Percentiles rank a stretch among this genome's conserved stretches.
These are phyloP conservation scores for Formica selysi DNA, from an alignment of 1,140 invertebrate genomes.

Conservation along the genomic window DNA sequence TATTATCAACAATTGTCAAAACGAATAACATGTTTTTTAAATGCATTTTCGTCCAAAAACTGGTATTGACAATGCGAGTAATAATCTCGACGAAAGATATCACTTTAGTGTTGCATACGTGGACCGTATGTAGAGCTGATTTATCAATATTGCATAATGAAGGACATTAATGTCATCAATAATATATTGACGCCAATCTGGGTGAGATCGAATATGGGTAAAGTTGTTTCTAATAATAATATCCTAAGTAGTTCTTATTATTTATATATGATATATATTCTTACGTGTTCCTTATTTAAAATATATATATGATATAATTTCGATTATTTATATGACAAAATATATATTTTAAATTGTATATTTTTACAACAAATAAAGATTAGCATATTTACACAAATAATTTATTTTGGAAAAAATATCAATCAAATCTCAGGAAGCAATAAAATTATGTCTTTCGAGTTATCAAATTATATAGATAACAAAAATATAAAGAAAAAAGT, in stretches of 20 bases:
- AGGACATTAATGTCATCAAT: slow-evolving; percentile 29
- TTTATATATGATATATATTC: background rate
- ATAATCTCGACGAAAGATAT: slow-evolving; percentile 50
- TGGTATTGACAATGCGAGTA: background rate
- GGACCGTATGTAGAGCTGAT: background rate
- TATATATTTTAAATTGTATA: slow-evolving; percentile 6
- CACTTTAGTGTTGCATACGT: slow-evolving; percentile 6
- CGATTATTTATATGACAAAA: background rate
- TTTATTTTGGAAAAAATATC: background rate
- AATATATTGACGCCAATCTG: slow-evolving; percentile 12
- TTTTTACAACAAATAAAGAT: background rate
- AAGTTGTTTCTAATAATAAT: background rate
- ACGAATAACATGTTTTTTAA: slow-evolving; percentile 46
- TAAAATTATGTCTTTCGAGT: background rate
- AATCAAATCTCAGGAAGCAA: background rate
- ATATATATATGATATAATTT: background rate
- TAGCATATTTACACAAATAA: background rate
- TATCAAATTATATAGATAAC: background rate
- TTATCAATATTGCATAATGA: slow-evolving; percentile 42
- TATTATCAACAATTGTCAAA: slow-evolving; percentile 50
- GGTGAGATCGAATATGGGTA: background rate
- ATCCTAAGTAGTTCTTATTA: background rate
- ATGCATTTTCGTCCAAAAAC: slow-evolving; percentile 10
- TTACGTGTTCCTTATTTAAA: background rate
- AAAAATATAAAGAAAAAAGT: background rate